Evolutionary conservation across 2,797 vertebrate genomes (phyloP), one percentile per base, ranked within the genome.

Genomic region (Hirundo rustica): DNA sequence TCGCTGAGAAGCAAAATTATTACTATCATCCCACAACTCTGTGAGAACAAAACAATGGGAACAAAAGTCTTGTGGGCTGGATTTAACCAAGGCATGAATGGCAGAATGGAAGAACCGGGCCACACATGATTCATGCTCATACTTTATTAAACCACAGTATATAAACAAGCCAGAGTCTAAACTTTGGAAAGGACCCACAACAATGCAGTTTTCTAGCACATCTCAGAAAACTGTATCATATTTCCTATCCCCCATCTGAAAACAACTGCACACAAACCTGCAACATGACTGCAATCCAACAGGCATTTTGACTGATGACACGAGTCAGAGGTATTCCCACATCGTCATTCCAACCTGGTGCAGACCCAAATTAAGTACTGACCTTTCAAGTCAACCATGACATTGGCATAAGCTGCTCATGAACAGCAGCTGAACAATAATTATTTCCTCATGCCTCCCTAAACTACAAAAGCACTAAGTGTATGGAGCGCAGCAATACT

Each of bases 401-500:
- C 2, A 58, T 0, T 55, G 44, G 32, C 58, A 55, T 21, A n/a
- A 23, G n/a, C 22, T 48, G 13, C 22, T 66, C 55, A 40, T 0
- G 13, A 38, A 60, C 8, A 75, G n/a, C 23, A 51, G 45, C 21
- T 60, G 27, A 68, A 77, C 83, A 67, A 34, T 6, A 77, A 61
- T 40, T 40, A 55, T 36, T 73, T 91, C 89, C 50, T 89, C 60
- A 11, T 71, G 74, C 23, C 34, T 71, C 7, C 6, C 71, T 19
- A 34, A 11, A 60, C 23, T 48, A 87, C 32, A 45, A 51, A 75
- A 54, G 22, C 6, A 40, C 13, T 18, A 60, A 17, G 20, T 3
- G 7, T 17, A 40, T 10, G 10, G 8, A 73, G 3, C 0, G 0
- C n/a, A 8, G 13, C 5, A 76, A 53, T 0, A 65, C 29, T 9